These are phyloP conservation scores for Agapornis canus DNA, from an alignment of 2,797 vertebrate species.

Conservation along the genomic window DNA sequence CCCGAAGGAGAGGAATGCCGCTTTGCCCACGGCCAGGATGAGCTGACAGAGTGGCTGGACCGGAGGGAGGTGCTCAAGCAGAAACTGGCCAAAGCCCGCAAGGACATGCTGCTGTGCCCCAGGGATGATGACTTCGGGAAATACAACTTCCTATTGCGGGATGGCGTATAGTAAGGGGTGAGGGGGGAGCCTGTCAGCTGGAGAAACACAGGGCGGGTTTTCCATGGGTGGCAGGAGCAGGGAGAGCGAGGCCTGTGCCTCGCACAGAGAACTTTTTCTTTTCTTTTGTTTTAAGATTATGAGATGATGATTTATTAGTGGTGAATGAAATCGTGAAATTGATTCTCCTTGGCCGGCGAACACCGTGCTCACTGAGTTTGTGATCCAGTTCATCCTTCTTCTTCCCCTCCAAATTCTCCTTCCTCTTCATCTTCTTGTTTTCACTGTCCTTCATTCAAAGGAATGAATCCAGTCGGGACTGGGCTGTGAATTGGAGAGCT, in stretches of 20 bases:
- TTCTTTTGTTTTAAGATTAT: slow-evolving; percentile 60
- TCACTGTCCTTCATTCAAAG: neutral
- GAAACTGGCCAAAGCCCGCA: slow-evolving; percentile 89
- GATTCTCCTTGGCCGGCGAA: slow-evolving; percentile 52
- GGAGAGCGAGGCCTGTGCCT: slow-evolving; percentile 31
- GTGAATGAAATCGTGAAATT: slow-evolving; percentile 53
- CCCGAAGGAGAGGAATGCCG: slow-evolving; percentile 88
- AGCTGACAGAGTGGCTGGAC: slow-evolving; percentile 91
- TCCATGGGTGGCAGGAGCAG: neutral
- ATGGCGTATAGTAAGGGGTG: slow-evolving; percentile 64
- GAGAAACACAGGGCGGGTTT: slow-evolving; percentile 32
- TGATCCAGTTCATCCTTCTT: slow-evolving; percentile 16
- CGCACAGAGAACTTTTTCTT: slow-evolving; percentile 28
- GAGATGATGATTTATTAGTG: slow-evolving; percentile 55
- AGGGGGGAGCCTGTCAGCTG: neutral
- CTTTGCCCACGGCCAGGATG: slow-evolving; percentile 88
- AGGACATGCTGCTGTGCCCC: slow-evolving; percentile 90
- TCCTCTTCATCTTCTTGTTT: neutral
- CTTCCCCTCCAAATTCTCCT: neutral
- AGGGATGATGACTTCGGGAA: slow-evolving; percentile 91
- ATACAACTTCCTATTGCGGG: slow-evolving; percentile 91
- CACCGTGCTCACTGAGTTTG: neutral
- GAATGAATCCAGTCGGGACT: neutral
- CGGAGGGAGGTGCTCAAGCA: slow-evolving; percentile 88
- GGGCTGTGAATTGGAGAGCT: neutral